Base-by-base conservation (phyloP, 1,140 invertebrate genomes). In the Melipona quadrifasciata region DNA sequence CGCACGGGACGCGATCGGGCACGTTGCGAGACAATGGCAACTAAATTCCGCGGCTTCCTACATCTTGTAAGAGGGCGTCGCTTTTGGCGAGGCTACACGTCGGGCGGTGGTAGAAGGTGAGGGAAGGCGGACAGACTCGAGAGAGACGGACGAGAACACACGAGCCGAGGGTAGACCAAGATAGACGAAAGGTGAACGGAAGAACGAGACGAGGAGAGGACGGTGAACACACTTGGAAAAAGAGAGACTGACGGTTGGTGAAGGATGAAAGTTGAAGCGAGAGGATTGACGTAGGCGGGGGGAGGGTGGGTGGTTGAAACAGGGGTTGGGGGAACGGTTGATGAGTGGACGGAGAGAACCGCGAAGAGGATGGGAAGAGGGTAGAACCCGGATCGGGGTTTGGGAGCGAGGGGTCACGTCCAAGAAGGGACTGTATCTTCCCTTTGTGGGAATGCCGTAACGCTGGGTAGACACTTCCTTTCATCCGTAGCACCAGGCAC, bases 401-500 rank as follows among this genome's bases (percentile, higher is more conserved):
- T 86, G 55, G 84, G 21, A 76, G 67, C 80, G 80, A 75, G 74
- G 86, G 84, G 87, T 84, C 84, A 90, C 81, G 88, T 86, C 85
- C 75, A 91, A 91, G 91, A 91, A 91, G 90, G 89, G 90, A 91
- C 89, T 90, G 89, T 82, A 91, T 91, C 92, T 92, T 91, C 89
- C 87, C 91, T 93, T 92, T 93, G 91, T 92, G 90, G 87, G 91
- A 91, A 90, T 91, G 90, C 90, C 87, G 89, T 91, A 92, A 89
- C 91, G 93, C 92, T 93, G 90, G 92, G 89, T 94, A 94, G 93
- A 93, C 93, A 94, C 92, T 94, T 94, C 90, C 91, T 94, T 94
- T 94, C 92, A 93, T 92, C 89, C 90, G 85, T 90, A 90, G 89
- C 88, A 84, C 75, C 71, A 88, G 90, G 81, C 87, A 92, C 88